phyloP scores from a whole-genome alignment of 2,797 vertebrate genomes.

The Arnoldichthys spilopterus region DNA sequence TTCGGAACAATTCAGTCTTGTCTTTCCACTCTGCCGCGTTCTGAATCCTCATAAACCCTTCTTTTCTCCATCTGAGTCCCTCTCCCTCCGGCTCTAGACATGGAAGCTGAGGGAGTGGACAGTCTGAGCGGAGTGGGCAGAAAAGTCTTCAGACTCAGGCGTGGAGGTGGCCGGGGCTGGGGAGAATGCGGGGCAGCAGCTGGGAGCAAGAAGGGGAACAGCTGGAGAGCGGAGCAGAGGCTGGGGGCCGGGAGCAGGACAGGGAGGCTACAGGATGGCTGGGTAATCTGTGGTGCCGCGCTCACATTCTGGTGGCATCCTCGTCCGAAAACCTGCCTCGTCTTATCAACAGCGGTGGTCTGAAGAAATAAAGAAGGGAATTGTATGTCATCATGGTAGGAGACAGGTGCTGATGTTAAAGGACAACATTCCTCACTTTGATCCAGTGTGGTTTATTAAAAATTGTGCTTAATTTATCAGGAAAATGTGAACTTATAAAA shows the following conservation, averaged over 20 bases:
- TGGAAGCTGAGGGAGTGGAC: slow-evolving; percentile 88
- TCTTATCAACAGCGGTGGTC: slow-evolving; percentile 99
- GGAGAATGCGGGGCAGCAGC: slow-evolving; percentile 30
- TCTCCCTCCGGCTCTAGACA: slow-evolving; percentile 71
- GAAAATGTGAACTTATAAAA: too few relatives aligned
- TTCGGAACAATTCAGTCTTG: slow-evolving; percentile 72
- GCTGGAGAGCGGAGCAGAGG: slow-evolving; percentile 80
- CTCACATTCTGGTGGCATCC: slow-evolving; percentile 96
- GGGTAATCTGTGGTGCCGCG: slow-evolving; percentile 78
- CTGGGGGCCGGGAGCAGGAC: slow-evolving; percentile 84
- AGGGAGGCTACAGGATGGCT: slow-evolving; percentile 80
- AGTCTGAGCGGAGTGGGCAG: slow-evolving; percentile 89
- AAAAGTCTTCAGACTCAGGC: slow-evolving; percentile 75
- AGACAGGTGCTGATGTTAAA: neutral
- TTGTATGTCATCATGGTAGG: neutral
- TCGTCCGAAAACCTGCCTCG: slow-evolving; percentile 98
- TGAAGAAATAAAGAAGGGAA: slow-evolving; percentile 67
- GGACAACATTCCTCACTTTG: neutral
- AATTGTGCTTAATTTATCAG: too few relatives aligned
- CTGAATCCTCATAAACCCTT: slow-evolving; percentile 58
- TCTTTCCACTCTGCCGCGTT: slow-evolving; percentile 42
- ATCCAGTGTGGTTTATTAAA: neutral
- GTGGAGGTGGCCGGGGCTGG: slow-evolving; percentile 62
- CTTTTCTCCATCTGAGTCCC: slow-evolving; percentile 44
- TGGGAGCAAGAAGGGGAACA: slow-evolving; percentile 62